Base-by-base conservation (phyloP, 2,888 invertebrate species). In the Sarcophaga caerulescens region DNA sequence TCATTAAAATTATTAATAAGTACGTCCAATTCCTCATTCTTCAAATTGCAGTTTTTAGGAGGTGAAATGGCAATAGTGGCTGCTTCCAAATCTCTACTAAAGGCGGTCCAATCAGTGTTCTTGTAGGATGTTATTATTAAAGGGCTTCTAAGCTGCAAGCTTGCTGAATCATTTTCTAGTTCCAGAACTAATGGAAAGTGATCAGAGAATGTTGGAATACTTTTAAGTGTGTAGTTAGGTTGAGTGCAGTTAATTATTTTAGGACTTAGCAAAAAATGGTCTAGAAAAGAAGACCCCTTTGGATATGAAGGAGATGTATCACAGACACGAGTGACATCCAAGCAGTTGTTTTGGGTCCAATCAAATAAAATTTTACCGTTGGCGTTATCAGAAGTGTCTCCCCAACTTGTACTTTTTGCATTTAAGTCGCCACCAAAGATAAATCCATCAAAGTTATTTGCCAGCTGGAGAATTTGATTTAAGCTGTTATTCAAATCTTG, bases 291-390 rank as follows among this genome's bases (percentile, higher is more conserved):
- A 23, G 23, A 23, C 23, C 23, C 23, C 3, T 66, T 44, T 4
- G 66, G 66, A 44, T 17, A 66, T 35, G 66, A 66, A 19, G 45
- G 69, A 69, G 69, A n/a, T 47, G 69, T 19, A 17, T 45, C 69
- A 19, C 69, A 69, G 19, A 69, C 19, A 17, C 69, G 35, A 44
- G 47, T 69, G 4, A 47, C 44, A n/a, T 66, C 66, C 17, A 35
- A 25, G 6, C 17, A 63, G 12, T 63, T 63, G 63, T 63, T 3
- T 23, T 23, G 23, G 5, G 23, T 12, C 63, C 35, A 63, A 23
- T 63, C 25, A 12, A 12, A 23, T 23, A 63, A 23, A 12, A 63
- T 23, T 63, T 23, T 63, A 8, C 63, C 63, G 25, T 63, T 63
- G 19, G 23, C 23, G 23, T 23, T 23, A 23, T 23, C 23, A 23